Evolutionary conservation across 2,888 invertebrate genomes (phyloP).

Genomic region (Habrosyne pyritoides): DNA sequence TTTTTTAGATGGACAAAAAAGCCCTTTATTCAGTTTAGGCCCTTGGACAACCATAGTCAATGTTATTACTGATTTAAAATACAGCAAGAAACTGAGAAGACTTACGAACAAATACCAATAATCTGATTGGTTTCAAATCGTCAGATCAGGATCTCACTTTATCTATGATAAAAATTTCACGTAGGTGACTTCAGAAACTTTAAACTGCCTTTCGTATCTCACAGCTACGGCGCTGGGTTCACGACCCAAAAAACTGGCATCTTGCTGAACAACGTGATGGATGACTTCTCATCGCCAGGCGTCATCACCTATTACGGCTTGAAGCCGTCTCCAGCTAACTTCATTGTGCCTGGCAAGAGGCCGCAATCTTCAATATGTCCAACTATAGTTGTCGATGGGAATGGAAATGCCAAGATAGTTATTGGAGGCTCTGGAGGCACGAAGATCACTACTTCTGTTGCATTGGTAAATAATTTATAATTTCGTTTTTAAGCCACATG

Average conservation of each 20-base stretch:
- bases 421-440: constrained; percentile 94
- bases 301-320: constrained; percentile 87
- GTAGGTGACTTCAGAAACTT: too few relatives aligned
- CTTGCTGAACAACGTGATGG: constrained; percentile 97
- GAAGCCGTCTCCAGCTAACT: constrained; percentile 91
- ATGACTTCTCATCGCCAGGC: constrained; percentile 94
- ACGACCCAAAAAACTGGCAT: constrained; percentile 93
- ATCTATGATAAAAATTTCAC: too few relatives aligned
- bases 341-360: constrained; percentile 90
- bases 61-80: too few relatives aligned
- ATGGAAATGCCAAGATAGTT: constrained; percentile 87
- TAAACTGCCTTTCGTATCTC: not conserved
- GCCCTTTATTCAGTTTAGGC: too few relatives aligned
- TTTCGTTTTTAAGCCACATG: too few relatives aligned
- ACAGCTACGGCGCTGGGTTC: constrained; percentile 90
- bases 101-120: too few relatives aligned
- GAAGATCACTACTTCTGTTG: constrained; percentile 89
- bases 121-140: too few relatives aligned
- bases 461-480: constrained; percentile 78
- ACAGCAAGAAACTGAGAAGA: too few relatives aligned
- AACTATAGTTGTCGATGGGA: constrained; percentile 87
- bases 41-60: too few relatives aligned
- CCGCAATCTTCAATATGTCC: constrained; percentile 95
- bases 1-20: too few relatives aligned
- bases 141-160: too few relatives aligned